Base-by-base conservation (phyloP, 1,140 invertebrate species). In the Melanaphis sacchari region DNA sequence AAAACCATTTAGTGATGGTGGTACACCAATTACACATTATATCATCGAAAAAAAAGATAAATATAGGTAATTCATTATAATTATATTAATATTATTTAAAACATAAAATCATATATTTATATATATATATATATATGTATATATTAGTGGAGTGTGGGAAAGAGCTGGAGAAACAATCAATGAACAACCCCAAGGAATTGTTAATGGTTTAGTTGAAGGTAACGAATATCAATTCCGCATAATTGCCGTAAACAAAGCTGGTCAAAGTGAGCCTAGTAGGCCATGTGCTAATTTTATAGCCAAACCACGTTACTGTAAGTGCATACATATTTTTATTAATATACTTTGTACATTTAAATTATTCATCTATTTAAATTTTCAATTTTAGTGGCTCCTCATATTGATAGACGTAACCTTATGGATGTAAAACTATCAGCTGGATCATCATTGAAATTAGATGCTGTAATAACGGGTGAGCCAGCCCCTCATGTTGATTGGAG, bases 181-280 rank as follows among this genome's bases (percentile, higher is more conserved):
- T 40, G 96, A 97, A 9, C 96, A 96, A 31, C 97, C 97, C 1
- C 96, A 97, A 94, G 98, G 96, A 66, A 96, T 96, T 82, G 97
- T 99, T 6, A 97, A 97, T 94, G 98, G 98, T 93, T 95, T 99
- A 8, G 98, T 99, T 94, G 99, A 99, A 96, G 99, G 99, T 85
- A 98, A 99, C 95, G 98, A 99, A 95, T 99, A 99, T 95, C 98
- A 99, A 95, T 99, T 99, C 97, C 97, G 99, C n/a, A 98, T 99
- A 7, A 98, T 98, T 94, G 99, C 99, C 54, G 96, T 99, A 43
- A 99, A 99, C 95, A 99, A 99, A 95, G 98, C 98, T 93, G 99
- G 99, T 3, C 97, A 97, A 95, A 98, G 98, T 88, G 97, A 98
- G 94, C 98, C 98, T 1, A 97, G 97, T 3, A 97, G 98, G 81